These are phyloP conservation scores for Oryzias woworae DNA, from an alignment of 2,113 vertebrate species.

Conservation along the genomic window DNA sequence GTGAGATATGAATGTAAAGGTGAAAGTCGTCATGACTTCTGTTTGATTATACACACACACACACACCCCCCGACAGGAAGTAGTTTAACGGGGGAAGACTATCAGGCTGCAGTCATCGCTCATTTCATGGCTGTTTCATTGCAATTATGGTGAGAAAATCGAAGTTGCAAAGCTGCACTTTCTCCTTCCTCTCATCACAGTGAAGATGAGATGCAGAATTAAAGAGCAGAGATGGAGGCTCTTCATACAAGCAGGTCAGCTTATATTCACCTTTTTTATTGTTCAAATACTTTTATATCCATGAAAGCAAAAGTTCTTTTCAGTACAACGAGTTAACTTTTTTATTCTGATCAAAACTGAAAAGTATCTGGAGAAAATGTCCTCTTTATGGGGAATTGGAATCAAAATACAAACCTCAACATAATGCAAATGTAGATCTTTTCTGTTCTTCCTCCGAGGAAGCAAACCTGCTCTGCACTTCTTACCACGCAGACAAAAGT, in stretches of 20 bases:
- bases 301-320: not conserved
- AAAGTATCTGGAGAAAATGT: not conserved
- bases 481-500: not conserved
- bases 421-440: slow-evolving; percentile 8
- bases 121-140: slow-evolving; percentile 45
- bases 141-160: slow-evolving; percentile 34
- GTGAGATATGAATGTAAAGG: slow-evolving; percentile 43
- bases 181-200: slow-evolving; percentile 34
- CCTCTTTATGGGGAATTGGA: not conserved
- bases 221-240: too few relatives aligned
- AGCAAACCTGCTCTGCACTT: slow-evolving; percentile 1
- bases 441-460: not conserved
- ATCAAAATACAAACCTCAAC: not conserved
- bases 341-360: not conserved
- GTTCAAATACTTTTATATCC: too few relatives aligned
- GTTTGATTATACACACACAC: slow-evolving; percentile 34
- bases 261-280: too few relatives aligned
- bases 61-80: slow-evolving; percentile 19
- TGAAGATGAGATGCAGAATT: slow-evolving; percentile 28
- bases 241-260: too few relatives aligned
- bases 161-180: slow-evolving; percentile 22
- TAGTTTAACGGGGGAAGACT: slow-evolving; percentile 28
- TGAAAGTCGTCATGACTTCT: slow-evolving; percentile 23
- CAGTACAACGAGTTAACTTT: not conserved
- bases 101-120: slow-evolving; percentile 21